Percentiles rank a stretch among this genome's conserved stretches.
phyloP scores from a whole-genome alignment of 2,888 invertebrate genomes.

The Nebria salina region DNA sequence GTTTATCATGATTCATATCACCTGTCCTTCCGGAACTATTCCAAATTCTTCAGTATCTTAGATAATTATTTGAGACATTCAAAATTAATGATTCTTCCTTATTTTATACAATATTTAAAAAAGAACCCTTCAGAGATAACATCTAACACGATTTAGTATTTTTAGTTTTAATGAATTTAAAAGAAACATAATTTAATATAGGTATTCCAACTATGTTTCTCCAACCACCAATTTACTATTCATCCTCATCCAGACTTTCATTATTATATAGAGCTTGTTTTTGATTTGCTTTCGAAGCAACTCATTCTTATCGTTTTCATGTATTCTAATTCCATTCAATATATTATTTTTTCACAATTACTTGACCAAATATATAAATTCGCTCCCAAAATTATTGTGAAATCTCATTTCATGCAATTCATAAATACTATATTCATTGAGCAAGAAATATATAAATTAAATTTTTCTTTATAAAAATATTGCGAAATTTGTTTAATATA shows the following conservation, averaged over 20 bases:
- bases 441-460: too few relatives aligned
- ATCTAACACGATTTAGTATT: background rate
- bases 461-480: background rate
- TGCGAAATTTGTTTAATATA: background rate
- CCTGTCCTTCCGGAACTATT: conserved; percentile 30
- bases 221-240: background rate
- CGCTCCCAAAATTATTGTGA: too few relatives aligned
- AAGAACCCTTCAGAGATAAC: background rate
- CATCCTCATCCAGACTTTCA: too few relatives aligned
- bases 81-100: conserved; percentile 28
- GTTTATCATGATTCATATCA: conserved; percentile 6
- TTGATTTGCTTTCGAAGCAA: too few relatives aligned
- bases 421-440: too few relatives aligned
- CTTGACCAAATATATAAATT: too few relatives aligned
- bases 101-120: conserved; percentile 5
- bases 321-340: too few relatives aligned
- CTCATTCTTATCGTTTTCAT: too few relatives aligned
- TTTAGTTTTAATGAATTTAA: background rate
- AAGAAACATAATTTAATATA: background rate
- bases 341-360: too few relatives aligned
- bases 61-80: conserved; percentile 10
- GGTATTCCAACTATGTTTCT: background rate
- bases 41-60: conserved; percentile 21
- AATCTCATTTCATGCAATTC: too few relatives aligned
- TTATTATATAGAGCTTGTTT: too few relatives aligned